Base-by-base conservation (phyloP, 2,113 vertebrate genomes). In the Scalopus aquaticus region DNA sequence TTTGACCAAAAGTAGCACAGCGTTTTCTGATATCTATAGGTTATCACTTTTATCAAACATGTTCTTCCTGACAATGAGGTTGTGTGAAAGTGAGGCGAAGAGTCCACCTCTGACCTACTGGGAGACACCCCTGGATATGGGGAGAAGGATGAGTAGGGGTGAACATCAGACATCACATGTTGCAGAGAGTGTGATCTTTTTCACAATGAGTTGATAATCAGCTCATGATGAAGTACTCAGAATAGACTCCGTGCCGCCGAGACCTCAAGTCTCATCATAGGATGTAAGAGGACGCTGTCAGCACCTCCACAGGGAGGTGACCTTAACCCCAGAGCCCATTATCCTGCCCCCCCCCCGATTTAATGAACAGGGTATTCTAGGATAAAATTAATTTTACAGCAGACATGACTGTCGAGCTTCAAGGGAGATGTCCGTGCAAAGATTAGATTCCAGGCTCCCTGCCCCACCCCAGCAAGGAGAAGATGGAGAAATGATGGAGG, bases 341-440 rank as follows among this genome's bases (percentile, higher is more conserved):
- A 46, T 79, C 70, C n/a, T n/a, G n/a, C n/a, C n/a, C n/a, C n/a
- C n/a, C n/a, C n/a, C n/a, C n/a, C n/a, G n/a, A 37, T 76, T 80
- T 85, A 89, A 93, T 88, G 73, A 96, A 64, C 28, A 35, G 10
- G 15, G 24, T 44, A 49, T 80, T 95, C 83, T 80, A 30, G 4
- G 42, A 83, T 16, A 74, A 13, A 93, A 80, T 88, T 87, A 51
- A 84, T 87, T 60, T 89, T 76, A 49, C 69, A 67, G 32, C 76
- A 91, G 77, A 94, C 13, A 30, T 77, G 35, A 88, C 81, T 81
- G 16, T 17, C 87, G 83, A 90, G 64, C 70, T 95, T 96, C 49
- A 70, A 58, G 54, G 6, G 20, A 7, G 54, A 56, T 5, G 19
- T 54, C 54, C 51, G 19, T 5, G 51, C 16, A 54, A 54, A 54